phyloP scores from a whole-genome alignment of 2,888 invertebrate genomes.

The Tiliacea aurago region DNA sequence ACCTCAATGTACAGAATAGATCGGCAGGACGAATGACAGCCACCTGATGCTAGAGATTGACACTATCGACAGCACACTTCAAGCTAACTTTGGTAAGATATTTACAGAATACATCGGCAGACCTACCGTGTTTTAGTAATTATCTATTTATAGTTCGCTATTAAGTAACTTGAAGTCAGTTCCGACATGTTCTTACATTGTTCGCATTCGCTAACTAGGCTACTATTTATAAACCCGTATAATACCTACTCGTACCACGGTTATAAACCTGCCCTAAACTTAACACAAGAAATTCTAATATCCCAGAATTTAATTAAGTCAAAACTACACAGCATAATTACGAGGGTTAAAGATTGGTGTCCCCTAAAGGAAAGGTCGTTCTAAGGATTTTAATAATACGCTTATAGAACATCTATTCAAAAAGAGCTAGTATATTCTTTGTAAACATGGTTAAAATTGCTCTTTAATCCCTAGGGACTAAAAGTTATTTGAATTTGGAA shows the following conservation, averaged over 20 bases:
- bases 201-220: constrained; percentile 11
- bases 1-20: neutral
- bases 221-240: constrained; percentile 28
- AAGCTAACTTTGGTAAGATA: neutral
- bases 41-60: neutral
- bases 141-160: neutral
- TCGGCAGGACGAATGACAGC: neutral
- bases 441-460: too few species aligned
- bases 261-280: neutral
- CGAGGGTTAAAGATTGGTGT: too few species aligned
- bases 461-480: too few species aligned
- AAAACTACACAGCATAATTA: neutral
- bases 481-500: too few species aligned
- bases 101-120: neutral
- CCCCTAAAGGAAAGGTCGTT: too few species aligned
- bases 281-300: neutral
- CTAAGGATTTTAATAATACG: too few species aligned
- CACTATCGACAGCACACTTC: neutral
- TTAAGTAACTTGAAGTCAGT: constrained; percentile 18
- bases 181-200: constrained; percentile 29
- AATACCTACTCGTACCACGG: neutral
- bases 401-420: too few species aligned
- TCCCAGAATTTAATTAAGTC: neutral
- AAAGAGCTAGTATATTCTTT: too few species aligned
- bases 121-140: neutral